A percentile compares a stretch with the other conserved stretches of the same genome.
Evolutionary conservation across 2,797 vertebrate species (phyloP).

Genomic region (Sebastes itinus): DNA sequence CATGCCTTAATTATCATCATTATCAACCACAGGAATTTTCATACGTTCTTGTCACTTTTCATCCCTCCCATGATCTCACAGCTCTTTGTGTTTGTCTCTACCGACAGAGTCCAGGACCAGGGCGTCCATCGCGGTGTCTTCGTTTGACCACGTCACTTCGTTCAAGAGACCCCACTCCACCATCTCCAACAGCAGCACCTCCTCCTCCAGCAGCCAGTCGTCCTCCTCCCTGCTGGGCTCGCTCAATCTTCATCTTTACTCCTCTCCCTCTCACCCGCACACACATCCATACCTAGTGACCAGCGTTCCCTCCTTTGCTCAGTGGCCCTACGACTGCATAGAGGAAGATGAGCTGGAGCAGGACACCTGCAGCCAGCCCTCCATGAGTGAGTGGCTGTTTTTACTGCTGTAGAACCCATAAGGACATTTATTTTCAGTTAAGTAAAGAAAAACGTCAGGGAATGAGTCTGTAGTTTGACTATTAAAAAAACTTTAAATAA

Average conservation of each 20-base stretch:
- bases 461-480: neutral
- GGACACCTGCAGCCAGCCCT: slow-evolving; percentile 80
- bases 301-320: slow-evolving; percentile 72
- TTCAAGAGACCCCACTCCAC: slow-evolving; percentile 89
- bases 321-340: slow-evolving; percentile 86
- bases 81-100: neutral
- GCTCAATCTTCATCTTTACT: slow-evolving; percentile 82
- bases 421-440: neutral
- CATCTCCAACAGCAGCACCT: slow-evolving; percentile 89
- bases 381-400: slow-evolving; percentile 74
- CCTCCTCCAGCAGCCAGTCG: slow-evolving; percentile 88
- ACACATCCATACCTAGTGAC: slow-evolving; percentile 56
- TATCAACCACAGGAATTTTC: slow-evolving; percentile 4
- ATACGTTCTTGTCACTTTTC: neutral
- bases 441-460: neutral
- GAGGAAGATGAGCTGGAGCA: slow-evolving; percentile 88
- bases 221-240: slow-evolving; percentile 86
- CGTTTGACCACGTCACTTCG: slow-evolving; percentile 77
- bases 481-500: neutral
- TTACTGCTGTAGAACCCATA: neutral
- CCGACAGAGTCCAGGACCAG: slow-evolving; percentile 77
- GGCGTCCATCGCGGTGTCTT: slow-evolving; percentile 78
- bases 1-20: neutral
- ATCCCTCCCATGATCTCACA: neutral
- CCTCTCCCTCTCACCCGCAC: slow-evolving; percentile 73